These are phyloP conservation scores for Falco punctatus DNA, from an alignment of 2,113 vertebrate genomes.

Conservation along the genomic window DNA sequence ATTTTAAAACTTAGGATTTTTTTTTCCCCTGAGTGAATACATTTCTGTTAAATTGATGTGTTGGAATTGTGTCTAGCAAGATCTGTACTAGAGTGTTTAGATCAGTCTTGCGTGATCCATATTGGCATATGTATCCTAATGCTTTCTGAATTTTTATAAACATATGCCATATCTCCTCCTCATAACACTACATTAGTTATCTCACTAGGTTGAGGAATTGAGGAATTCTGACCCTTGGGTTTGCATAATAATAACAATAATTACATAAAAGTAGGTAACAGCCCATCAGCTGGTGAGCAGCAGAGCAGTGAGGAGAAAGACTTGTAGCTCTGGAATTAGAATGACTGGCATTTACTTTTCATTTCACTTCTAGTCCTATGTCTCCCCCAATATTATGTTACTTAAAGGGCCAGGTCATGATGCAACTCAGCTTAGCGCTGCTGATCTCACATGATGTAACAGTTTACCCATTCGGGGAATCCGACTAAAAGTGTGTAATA, in stretches of 20 bases:
- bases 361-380: background rate
- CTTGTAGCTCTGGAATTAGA: background rate
- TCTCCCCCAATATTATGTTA: background rate
- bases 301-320: background rate
- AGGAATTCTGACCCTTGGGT: background rate
- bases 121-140: background rate
- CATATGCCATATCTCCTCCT: background rate
- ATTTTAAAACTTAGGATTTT: background rate
- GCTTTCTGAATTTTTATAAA: slow-evolving; percentile 8
- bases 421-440: background rate
- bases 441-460: background rate
- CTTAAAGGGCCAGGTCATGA: background rate
- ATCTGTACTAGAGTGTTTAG: background rate
- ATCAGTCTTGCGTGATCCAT: background rate
- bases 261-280: background rate
- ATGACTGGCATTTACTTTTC: background rate
- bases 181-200: slow-evolving; percentile 28
- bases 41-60: slow-evolving; percentile 3
- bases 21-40: background rate
- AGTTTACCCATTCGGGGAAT: background rate
- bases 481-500: background rate
- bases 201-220: background rate
- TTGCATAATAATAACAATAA: background rate
- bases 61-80: background rate
- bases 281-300: background rate